Evolutionary conservation across 2,888 invertebrate genomes (phyloP).

Genomic region (Embidobia sp.): DNA sequence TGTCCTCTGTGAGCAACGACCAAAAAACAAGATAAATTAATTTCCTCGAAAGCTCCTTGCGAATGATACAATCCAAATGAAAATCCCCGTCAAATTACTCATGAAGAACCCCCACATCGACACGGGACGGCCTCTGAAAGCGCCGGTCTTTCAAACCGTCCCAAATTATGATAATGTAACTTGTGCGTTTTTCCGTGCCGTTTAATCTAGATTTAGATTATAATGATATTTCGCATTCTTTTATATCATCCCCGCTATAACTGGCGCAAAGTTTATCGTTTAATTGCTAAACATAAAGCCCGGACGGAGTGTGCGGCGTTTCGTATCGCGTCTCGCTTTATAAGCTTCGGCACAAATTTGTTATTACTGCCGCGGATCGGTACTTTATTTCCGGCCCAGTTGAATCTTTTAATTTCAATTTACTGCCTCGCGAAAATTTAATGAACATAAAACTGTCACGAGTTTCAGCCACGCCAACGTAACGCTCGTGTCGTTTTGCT

Average conservation of each 20-base stretch:
- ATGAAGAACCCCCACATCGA: neutral
- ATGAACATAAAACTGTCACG: conserved; percentile 40
- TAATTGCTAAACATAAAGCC: conserved; percentile 46
- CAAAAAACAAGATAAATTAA: neutral
- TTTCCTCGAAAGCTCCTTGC: conserved; percentile 1
- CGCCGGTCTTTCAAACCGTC: too few species aligned
- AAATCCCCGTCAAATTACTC: conserved; percentile 3
- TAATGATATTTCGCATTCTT: conserved; percentile 31
- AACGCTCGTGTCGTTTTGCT: conserved; percentile 4
- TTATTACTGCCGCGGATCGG: conserved; percentile 41
- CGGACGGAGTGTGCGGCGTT: conserved; percentile 20
- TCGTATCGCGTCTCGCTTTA: conserved; percentile 22
- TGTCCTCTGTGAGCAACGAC: neutral
- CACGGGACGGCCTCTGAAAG: too few species aligned
- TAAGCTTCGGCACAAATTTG: conserved; percentile 43
- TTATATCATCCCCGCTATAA: conserved; percentile 32
- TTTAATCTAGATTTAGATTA: conserved; percentile 36
- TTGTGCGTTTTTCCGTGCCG: conserved; percentile 24
- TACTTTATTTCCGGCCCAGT: conserved; percentile 43
- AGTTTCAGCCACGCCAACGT: conserved; percentile 11
- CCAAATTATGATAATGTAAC: conserved; percentile 42
- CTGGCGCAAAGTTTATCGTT: conserved; percentile 34
- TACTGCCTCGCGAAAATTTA: conserved; percentile 45
- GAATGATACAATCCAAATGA: conserved; percentile 4
- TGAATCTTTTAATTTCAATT: conserved; percentile 57